A percentile compares a stretch with the other conserved stretches of the same genome.
These are phyloP conservation scores for Acanthurus tractus DNA, from an alignment of 2,797 vertebrate species.

Conservation along the genomic window DNA sequence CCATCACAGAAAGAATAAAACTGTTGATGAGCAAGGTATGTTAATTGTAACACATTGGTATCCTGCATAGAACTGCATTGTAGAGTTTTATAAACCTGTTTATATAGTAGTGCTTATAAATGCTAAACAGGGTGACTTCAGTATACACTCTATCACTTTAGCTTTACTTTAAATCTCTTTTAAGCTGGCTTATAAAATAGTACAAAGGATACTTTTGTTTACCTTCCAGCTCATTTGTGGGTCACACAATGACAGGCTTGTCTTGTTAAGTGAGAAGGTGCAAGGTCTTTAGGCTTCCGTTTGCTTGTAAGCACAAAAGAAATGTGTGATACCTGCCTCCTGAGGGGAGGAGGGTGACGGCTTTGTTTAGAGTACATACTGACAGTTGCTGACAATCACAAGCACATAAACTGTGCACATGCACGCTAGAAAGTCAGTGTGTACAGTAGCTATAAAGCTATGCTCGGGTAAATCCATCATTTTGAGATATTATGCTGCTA, in stretches of 20 bases:
- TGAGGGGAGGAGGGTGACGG: conserved; percentile 46
- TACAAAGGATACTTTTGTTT: conserved; percentile 26
- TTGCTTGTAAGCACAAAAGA: conserved; percentile 45
- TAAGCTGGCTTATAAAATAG: not conserved
- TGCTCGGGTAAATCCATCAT: conserved; percentile 78
- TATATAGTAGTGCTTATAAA: not conserved
- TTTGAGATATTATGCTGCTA: conserved; percentile 80
- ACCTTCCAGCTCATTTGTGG: conserved; percentile 13
- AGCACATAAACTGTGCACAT: conserved; percentile 36
- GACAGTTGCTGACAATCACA: conserved; percentile 44
- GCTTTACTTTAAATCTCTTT: not conserved
- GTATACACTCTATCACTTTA: not conserved
- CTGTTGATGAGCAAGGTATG: not conserved
- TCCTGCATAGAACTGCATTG: not conserved
- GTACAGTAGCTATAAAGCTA: conserved; percentile 58
- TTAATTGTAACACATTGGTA: not conserved
- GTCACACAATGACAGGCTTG: conserved; percentile 25
- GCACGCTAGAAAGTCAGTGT: conserved; percentile 45
- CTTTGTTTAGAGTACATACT: conserved; percentile 53
- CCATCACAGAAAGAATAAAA: not conserved
- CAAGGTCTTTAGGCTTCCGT: conserved; percentile 45
- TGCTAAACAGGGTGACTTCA: not conserved
- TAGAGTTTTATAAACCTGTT: not conserved
- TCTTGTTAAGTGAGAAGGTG: conserved; percentile 54
- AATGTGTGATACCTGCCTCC: conserved; percentile 52